phyloP scores from a whole-genome alignment of 2,797 vertebrate species.

The Pagetopsis macropterus region DNA sequence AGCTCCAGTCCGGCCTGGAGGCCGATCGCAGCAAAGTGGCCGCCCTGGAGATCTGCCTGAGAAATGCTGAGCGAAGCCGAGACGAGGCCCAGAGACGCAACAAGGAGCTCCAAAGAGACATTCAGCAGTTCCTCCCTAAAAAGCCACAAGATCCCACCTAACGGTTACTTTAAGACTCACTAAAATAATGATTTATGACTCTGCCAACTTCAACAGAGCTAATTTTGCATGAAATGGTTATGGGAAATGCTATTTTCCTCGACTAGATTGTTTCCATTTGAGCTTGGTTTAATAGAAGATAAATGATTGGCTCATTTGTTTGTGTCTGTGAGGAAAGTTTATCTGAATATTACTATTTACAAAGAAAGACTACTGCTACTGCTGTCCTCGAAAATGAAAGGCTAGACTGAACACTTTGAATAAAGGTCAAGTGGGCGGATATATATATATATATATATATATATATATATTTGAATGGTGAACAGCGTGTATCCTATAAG shows the following conservation, averaged over 20 bases:
- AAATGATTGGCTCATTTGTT: constrained; percentile 39
- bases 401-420: neutral
- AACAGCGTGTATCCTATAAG: constrained; percentile 20
- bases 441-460: neutral
- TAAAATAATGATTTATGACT: constrained; percentile 16
- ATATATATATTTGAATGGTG: neutral
- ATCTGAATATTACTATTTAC: constrained; percentile 13
- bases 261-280: constrained; percentile 14
- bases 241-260: constrained; percentile 3
- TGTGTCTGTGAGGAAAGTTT: constrained; percentile 17
- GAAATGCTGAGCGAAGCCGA: constrained; percentile 74
- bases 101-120: constrained; percentile 84
- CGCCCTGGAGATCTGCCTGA: constrained; percentile 85
- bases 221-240: constrained; percentile 11
- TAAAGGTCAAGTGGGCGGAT: neutral
- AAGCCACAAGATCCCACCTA: constrained; percentile 53
- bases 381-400: neutral
- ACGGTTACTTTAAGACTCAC: constrained; percentile 1
- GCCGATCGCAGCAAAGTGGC: constrained; percentile 80
- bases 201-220: constrained; percentile 6
- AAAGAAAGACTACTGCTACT: neutral
- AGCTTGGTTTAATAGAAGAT: constrained; percentile 30
- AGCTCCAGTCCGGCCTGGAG: constrained; percentile 87
- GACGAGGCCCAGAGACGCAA: constrained; percentile 86
- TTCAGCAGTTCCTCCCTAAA: constrained; percentile 79